Conservation (phyloP, 2,113 vertebrate genomes). For the Chauna torquata region DNA sequence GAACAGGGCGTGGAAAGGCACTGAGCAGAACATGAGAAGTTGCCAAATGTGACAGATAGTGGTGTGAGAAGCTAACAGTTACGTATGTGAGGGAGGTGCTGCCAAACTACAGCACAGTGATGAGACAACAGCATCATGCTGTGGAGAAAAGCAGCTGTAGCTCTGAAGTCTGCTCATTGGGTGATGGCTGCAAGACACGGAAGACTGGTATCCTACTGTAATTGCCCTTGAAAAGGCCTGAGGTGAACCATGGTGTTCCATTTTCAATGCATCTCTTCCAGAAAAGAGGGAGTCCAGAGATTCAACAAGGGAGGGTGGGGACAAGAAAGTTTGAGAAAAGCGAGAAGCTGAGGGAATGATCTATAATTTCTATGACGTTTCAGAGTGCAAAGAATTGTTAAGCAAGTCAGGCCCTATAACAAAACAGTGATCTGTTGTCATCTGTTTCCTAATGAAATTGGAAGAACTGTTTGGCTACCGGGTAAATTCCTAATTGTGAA, state of each 20-base stretch:
- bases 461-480: not conserved
- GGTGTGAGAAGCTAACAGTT: not conserved
- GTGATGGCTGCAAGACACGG: not conserved
- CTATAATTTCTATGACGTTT: no score
- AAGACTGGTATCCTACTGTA: not conserved
- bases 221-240: not conserved
- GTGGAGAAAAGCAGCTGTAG: not conserved
- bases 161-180: not conserved
- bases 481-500: not conserved
- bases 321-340: not conserved
- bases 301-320: not conserved
- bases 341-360: not conserved
- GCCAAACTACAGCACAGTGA: not conserved
- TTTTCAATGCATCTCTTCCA: not conserved
- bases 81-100: not conserved
- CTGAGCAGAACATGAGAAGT: accelerated
- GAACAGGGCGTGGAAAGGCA: not conserved
- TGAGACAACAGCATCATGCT: not conserved
- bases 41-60: not conserved
- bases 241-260: not conserved
- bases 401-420: not conserved
- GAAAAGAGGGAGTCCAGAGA: not conserved
- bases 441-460: not conserved
- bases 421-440: not conserved
- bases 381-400: not conserved